A percentile compares a stretch with the other conserved stretches of the same genome.
Evolutionary conservation across 2,113 vertebrate genomes (phyloP).

Genomic region (Dipodomys stephensi): DNA sequence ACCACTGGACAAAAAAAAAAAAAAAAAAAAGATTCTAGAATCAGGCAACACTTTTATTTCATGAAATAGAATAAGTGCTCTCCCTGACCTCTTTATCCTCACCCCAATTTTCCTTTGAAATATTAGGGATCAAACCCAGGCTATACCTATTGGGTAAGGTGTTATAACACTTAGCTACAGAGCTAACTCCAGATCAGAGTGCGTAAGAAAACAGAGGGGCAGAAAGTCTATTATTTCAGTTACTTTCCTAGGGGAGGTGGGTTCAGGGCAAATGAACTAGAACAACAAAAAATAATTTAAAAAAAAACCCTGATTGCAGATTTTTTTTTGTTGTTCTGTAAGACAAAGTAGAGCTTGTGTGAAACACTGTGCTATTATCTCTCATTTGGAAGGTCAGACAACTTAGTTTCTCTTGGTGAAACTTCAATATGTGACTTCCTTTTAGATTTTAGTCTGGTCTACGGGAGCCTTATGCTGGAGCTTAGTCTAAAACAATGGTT

Average conservation of each 20-base stretch:
- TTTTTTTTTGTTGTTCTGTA: background rate
- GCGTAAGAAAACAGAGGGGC: background rate
- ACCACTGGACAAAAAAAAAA: no score
- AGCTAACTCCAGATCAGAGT: background rate
- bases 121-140: background rate
- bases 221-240: no score
- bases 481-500: background rate
- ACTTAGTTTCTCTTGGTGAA: background rate
- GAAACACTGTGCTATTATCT: no score
- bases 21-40: no score
- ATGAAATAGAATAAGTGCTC: no score
- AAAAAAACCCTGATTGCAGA: background rate
- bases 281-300: no score
- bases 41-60: no score
- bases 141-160: no score
- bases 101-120: no score
- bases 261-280: background rate
- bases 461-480: background rate
- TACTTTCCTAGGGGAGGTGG: no score
- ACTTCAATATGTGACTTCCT: background rate
- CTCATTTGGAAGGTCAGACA: background rate
- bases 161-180: background rate
- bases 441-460: background rate
- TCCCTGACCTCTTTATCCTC: no score
- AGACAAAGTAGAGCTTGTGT: no score